Base-by-base conservation (phyloP, 2,113 vertebrate species). In the Plestiodon gilberti region DNA sequence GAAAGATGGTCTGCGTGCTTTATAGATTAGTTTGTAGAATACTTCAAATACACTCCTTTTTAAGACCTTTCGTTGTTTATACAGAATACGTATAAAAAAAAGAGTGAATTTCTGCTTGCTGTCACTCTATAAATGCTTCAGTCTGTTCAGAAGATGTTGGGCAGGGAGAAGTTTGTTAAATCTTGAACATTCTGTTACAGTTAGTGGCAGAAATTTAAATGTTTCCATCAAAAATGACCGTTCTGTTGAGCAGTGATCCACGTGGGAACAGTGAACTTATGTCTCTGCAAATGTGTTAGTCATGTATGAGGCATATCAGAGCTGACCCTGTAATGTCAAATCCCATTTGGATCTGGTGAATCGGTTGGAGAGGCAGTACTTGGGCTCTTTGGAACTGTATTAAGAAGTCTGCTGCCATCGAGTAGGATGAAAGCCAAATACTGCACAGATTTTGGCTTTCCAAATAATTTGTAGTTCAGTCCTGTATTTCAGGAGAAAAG, bases 321-420 rank as follows among this genome's bases (percentile, higher is more conserved):
- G 82, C 83, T 96, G 96, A 96, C 95, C 94, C 96, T 13, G 0
- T 95, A 95, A 96, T 91, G 95, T 97, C 96, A 96, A 93, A 95
- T 94, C 88, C 91, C 91, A 96, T 96, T 96, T 96, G 95, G 86
- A 94, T 79, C 48, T 90, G 64, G 92, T 30, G 89, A 96, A 93
- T 88, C 91, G 87, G 89, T 78, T 96, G 90, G 87, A 95, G 90
- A 89, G 78, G 90, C 93, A 84, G 78, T 93, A 87, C 89, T 94
- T 94, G 92, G 92, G 94, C 92, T 90, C 91, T 96, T 95, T 91
- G 90, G 90, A 95, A 82, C 69, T 82, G 87, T 88, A 93, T 93
- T 96, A 95, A 96, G 94, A 93, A 94, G 94, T 90, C 91, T 76
- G 87, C 74, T 83, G 43, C 43, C 64, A 57, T 89, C 90, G 70